A percentile compares a stretch with the other conserved stretches of the same genome.
These are phyloP conservation scores for Phoenicopterus ruber DNA, from an alignment of 2,113 vertebrate species.

Conservation along the genomic window DNA sequence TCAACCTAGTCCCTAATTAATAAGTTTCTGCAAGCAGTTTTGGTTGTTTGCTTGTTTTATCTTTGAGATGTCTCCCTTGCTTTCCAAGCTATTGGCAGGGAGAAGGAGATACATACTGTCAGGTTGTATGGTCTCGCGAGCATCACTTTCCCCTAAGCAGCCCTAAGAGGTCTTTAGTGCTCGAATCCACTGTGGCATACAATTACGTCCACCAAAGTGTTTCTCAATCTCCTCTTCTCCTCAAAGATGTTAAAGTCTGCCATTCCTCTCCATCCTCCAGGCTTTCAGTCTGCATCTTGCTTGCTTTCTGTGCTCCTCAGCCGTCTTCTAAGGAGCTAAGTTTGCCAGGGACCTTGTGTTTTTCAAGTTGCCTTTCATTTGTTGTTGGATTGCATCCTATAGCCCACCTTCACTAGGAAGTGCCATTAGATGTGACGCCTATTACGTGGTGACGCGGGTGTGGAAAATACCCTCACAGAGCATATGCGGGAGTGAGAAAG, in stretches of 20 bases:
- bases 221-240: neutral
- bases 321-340: neutral
- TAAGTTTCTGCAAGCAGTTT: neutral
- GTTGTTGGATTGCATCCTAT: neutral
- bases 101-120: accelerated
- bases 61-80: neutral
- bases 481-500: neutral
- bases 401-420: neutral
- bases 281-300: neutral
- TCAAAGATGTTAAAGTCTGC: neutral
- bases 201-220: neutral
- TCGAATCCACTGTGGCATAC: neutral
- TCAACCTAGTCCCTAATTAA: neutral
- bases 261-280: neutral
- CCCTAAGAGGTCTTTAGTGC: neutral
- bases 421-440: neutral
- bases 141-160: neutral
- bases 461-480: neutral
- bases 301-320: neutral
- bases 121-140: neutral
- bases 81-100: neutral
- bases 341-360: neutral
- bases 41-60: neutral
- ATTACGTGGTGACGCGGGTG: neutral
- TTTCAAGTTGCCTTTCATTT: neutral